Percentiles rank a stretch among this genome's conserved stretches.
Conservation (phyloP, 2,113 vertebrate species). For the Haliaeetus leucogaster region DNA sequence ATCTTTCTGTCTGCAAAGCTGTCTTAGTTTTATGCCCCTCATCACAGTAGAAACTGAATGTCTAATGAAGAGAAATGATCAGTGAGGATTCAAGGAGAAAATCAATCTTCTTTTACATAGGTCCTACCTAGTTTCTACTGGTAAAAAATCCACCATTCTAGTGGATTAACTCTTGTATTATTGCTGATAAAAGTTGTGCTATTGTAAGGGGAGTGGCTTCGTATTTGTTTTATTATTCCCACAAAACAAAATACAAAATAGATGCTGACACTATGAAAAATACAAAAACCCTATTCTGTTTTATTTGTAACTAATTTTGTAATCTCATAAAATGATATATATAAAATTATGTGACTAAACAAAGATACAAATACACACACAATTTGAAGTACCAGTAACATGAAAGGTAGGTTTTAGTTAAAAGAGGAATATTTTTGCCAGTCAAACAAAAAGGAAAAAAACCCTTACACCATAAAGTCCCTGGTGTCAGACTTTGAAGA, state of each 20-base stretch:
- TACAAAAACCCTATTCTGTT: not conserved
- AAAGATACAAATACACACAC: not conserved
- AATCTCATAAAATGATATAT: not conserved
- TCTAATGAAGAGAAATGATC: conserved; percentile 13
- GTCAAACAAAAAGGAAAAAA: not conserved
- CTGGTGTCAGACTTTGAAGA: not conserved
- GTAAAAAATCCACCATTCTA: not conserved
- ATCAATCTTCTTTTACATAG: not conserved
- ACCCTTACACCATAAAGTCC: not conserved
- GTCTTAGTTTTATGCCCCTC: conserved; percentile 4
- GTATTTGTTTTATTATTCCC: not conserved
- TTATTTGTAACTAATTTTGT: not conserved
- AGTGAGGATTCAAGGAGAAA: not conserved
- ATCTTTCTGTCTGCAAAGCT: not conserved
- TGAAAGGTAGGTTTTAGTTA: not conserved
- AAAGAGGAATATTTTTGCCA: not conserved
- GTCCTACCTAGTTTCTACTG: not conserved
- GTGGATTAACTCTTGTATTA: not conserved
- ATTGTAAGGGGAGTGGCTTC: not conserved
- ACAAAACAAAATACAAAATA: not conserved
- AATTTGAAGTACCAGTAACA: not conserved
- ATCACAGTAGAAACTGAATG: conserved; percentile 8
- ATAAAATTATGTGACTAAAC: not conserved
- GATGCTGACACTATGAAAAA: not conserved
- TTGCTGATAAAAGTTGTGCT: not conserved